phyloP scores from a whole-genome alignment of 2,113 vertebrate genomes.

The Edolisoma coerulescens region DNA sequence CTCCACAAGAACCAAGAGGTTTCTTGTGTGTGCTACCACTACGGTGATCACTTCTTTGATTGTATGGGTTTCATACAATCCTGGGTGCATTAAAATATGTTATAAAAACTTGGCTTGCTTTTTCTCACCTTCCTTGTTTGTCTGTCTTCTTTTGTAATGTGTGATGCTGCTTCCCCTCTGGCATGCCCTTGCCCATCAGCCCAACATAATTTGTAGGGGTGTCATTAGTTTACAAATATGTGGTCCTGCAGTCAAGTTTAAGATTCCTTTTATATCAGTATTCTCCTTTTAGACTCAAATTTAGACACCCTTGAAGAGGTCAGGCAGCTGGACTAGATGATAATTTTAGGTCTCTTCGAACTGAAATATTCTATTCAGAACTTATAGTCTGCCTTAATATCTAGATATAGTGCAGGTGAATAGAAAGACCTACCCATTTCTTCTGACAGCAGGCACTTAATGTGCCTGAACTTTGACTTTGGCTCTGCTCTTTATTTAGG shows the following conservation, averaged over 20 bases:
- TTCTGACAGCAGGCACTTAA: background rate
- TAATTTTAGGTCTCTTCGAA: background rate
- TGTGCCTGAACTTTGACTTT: constrained; percentile 33
- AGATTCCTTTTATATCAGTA: background rate
- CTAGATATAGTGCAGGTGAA: background rate
- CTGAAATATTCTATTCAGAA: background rate
- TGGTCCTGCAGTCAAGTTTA: background rate
- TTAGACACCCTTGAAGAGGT: background rate
- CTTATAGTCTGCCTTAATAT: background rate
- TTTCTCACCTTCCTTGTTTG: background rate
- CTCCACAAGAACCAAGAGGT: background rate
- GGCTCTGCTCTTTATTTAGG: background rate
- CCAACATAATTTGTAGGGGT: background rate
- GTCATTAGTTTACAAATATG: background rate
- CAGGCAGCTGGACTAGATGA: background rate
- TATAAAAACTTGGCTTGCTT: background rate
- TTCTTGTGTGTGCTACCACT: background rate
- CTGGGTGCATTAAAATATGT: background rate
- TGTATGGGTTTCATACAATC: background rate
- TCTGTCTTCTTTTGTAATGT: background rate
- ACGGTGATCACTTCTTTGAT: background rate
- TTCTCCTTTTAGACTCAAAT: background rate
- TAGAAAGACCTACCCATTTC: background rate
- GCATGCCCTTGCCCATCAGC: background rate
- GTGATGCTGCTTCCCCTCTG: background rate